These are phyloP conservation scores for Pygoscelis antarcticus DNA, from an alignment of 2,113 vertebrate species.

Conservation along the genomic window DNA sequence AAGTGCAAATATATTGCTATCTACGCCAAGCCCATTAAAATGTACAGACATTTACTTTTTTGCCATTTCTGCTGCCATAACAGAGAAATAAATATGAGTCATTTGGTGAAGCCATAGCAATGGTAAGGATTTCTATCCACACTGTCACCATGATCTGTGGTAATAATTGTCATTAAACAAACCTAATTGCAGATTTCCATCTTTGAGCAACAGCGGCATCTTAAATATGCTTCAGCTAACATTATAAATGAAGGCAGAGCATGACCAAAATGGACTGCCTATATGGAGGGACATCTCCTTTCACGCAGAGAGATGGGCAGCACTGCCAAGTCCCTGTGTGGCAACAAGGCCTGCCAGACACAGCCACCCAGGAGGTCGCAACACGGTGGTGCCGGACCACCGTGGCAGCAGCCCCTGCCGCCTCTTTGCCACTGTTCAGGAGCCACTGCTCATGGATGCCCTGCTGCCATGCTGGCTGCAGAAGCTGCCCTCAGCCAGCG, in stretches of 20 bases:
- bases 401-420: too few relatives aligned
- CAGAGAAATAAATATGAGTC: conserved; percentile 14
- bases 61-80: conserved; percentile 2
- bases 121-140: not conserved
- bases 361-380: not conserved
- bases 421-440: not conserved
- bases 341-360: fast-evolving
- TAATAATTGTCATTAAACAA: not conserved
- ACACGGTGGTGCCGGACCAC: fast-evolving
- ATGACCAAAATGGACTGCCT: not conserved
- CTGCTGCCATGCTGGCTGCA: not conserved
- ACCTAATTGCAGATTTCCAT: not conserved
- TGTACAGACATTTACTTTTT: conserved; percentile 19
- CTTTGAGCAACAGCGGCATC: not conserved
- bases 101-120: not conserved
- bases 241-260: not conserved
- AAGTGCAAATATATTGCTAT: conserved; percentile 9
- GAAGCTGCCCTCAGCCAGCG: not conserved
- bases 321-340: not conserved
- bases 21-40: conserved; percentile 24
- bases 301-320: fast-evolving
- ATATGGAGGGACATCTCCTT: not conserved
- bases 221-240: not conserved
- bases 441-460: too few relatives aligned
- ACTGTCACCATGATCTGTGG: not conserved